Evolutionary conservation across 2,113 vertebrate species (phyloP), one percentile per base, ranked within the genome.

Genomic region (Aphelocoma coerulescens): DNA sequence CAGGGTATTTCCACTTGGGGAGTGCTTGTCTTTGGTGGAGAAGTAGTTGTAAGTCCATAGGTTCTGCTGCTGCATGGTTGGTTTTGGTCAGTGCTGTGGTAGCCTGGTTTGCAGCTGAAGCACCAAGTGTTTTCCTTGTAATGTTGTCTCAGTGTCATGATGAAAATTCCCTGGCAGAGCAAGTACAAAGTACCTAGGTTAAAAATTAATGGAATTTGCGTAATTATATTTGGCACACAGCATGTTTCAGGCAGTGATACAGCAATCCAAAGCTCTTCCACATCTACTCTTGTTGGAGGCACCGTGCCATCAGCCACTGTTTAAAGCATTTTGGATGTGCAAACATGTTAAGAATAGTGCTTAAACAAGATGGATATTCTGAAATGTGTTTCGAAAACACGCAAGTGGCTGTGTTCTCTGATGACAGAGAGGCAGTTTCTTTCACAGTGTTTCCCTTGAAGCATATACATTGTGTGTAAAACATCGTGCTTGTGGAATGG

Each of bases 241-340:
- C 2, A 0, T 57, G 11, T 86, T 93, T 76, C n/a, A 72, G 16
- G 63, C 51, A 85, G 33, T n/a, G 24, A 61, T 73, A 65, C 17
- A 11, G 75, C 26, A 91, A 73, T 69, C n/a, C 57, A 83, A 65
- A 51, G 27, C 72, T 86, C 14, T 66, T 90, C 58, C 77, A 6
- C 35, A 43, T 82, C 46, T 43, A 12, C 74, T 88, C 80, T 89
- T 80, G 24, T 74, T 39, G 65, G 88, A 93, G 83, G 32, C 54
- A 57, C 62, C 2, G 0, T 89, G 35, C 68, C 73, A 93, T 97
- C 61, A 90, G 79, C 88, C 89, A 54, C 66, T 88, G 80, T 89
- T 85, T 93, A 83, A 89, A 96, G 90, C 62, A 74, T 93, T 93
- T 91, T 76, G 69, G 46, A 77, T 90, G 81, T 85, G 79, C 72